A percentile compares a stretch with the other conserved stretches of the same genome.
Evolutionary conservation across 2,797 vertebrate species (phyloP).

Genomic region (Dipus sagitta): DNA sequence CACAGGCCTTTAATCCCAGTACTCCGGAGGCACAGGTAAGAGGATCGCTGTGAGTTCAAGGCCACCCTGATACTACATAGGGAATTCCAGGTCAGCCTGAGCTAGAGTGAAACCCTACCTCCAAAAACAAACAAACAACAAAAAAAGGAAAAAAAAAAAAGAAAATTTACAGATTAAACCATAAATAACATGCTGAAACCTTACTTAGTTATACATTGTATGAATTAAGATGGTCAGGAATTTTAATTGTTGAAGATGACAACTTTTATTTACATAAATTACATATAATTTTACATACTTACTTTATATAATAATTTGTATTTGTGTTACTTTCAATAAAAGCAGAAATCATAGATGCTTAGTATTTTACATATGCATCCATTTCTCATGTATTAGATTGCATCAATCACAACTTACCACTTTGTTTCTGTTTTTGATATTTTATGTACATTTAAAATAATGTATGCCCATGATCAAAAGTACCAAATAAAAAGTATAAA

Average conservation of each 20-base stretch:
- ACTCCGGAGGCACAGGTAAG: no score
- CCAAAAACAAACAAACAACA: no score
- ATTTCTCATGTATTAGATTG: constrained; percentile 27
- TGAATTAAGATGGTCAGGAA: not conserved
- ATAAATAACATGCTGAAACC: constrained; percentile 28
- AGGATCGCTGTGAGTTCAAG: no score
- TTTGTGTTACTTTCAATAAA: constrained; percentile 1
- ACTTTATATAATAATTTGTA: not conserved
- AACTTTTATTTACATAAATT: no score
- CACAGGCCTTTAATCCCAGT: no score
- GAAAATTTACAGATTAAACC: constrained; percentile 12
- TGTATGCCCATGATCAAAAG: not conserved
- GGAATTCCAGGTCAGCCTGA: no score
- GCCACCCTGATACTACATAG: no score
- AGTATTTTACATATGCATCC: not conserved
- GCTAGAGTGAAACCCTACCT: no score
- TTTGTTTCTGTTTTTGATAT: constrained; percentile 20
- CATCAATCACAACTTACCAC: not conserved
- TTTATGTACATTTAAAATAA: constrained; percentile 44
- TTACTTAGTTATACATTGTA: constrained; percentile 8
- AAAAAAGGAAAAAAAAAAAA: no score
- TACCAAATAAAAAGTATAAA: not conserved
- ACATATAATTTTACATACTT: no score
- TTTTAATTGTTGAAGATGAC: not conserved
- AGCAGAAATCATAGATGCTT: not conserved